Percentiles rank a stretch among this genome's conserved stretches.
These are phyloP conservation scores for Pelobates fuscus DNA, from an alignment of 2,113 vertebrate genomes.

Conservation along the genomic window DNA sequence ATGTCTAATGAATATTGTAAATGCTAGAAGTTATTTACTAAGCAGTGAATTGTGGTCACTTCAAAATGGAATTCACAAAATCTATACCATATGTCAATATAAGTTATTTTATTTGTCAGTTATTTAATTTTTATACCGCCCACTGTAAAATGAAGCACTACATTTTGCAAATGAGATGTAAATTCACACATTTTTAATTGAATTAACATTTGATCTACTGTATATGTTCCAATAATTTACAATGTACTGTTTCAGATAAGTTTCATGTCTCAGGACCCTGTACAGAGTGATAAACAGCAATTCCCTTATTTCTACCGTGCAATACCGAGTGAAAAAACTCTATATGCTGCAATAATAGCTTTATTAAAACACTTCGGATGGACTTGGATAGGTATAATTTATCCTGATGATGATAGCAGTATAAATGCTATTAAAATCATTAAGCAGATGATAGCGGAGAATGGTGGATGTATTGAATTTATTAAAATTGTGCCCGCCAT, in stretches of 20 bases:
- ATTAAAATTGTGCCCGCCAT: neutral
- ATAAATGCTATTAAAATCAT: neutral
- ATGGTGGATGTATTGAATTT: neutral
- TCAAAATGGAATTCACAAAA: no score
- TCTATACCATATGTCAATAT: no score
- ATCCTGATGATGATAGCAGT: conserved; percentile 1
- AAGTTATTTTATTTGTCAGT: no score
- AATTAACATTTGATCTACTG: no score
- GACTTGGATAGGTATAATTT: conserved; percentile 21
- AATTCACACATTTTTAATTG: no score
- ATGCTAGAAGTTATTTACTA: no score
- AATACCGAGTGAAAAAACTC: neutral
- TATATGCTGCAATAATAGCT: conserved; percentile 2
- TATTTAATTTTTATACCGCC: no score
- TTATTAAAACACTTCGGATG: neutral
- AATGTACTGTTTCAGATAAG: conserved; percentile 7
- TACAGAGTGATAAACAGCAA: neutral
- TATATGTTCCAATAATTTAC: no score
- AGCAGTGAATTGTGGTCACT: no score
- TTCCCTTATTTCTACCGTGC: conserved; percentile 9
- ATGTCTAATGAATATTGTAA: no score
- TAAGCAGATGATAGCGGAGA: neutral
- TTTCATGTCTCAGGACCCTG: conserved; percentile 3
- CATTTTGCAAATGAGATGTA: no score
- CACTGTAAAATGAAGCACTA: no score